Evolutionary conservation across 2,113 vertebrate genomes (phyloP), one percentile per base, ranked within the genome.

Genomic region (Ramphastos sulfuratus): DNA sequence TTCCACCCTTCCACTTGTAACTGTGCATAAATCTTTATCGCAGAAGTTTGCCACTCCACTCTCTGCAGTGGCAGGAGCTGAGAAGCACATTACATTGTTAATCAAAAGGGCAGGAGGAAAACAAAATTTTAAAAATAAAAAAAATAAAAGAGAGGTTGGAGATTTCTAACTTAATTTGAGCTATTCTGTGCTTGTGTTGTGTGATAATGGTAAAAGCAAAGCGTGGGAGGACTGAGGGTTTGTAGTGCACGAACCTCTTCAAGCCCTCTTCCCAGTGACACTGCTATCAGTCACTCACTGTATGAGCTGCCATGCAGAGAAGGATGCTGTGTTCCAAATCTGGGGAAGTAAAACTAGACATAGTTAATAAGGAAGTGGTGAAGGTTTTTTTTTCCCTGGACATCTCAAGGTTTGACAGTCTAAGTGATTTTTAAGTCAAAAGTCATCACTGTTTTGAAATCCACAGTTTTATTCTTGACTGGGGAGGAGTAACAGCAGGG

Each of bases 381-480:
- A 39, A 39, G 37, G 9, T 39, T 39, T 4, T 3, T 90, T 84
- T 83, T 89, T 20, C 86, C 73, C 52, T 85, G 31, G 63, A n/a
- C 77, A 37, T 94, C 37, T 93, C 67, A 93, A 89, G 74, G 23
- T 33, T 35, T 95, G 89, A 75, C 72, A 59, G 44, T 15, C 27
- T 10, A 87, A 55, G 54, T 93, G 95, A 89, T 96, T 96, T 91
- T 44, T 93, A 46, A 91, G 63, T 83, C 61, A 95, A 59, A 97
- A 95, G 90, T 92, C 94, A 91, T 88, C 91, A 85, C 48, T 18
- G 7, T 93, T 95, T 93, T 90, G 83, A 96, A 95, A 94, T 93
- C 72, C n/a, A n/a, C 76, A 74, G 25, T 37, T 37, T 37, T 37
- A 37, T 37, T 37, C 37, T 9, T 37, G 37, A 37, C 37, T 37